phyloP scores from a whole-genome alignment of 2,888 invertebrate species.

The Pyrrhia umbra region DNA sequence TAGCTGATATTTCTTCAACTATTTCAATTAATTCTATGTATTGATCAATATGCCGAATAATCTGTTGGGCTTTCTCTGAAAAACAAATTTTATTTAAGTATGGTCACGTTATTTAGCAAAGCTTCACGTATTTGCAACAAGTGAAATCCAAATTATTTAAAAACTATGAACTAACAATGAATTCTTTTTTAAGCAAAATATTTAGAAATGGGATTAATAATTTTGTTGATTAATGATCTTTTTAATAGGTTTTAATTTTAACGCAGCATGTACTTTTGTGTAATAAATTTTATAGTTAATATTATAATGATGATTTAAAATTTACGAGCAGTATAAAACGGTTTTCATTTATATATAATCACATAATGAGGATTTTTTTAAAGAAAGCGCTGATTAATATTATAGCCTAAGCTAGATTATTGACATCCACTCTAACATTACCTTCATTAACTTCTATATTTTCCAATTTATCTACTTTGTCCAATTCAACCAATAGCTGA shows the following conservation, averaged over 20 bases:
- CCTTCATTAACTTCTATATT: conserved; percentile 60
- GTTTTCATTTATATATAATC: conserved; percentile 2
- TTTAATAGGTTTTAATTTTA: background rate
- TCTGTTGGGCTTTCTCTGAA: conserved; percentile 72
- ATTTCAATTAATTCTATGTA: conserved; percentile 80
- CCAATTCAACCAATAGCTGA: conserved; percentile 70
- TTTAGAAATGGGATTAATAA: background rate
- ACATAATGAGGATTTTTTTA: conserved; percentile 48
- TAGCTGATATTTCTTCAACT: conserved; percentile 78
- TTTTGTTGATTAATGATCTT: background rate
- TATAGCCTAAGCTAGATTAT: conserved; percentile 47
- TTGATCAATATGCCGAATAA: conserved; percentile 77
- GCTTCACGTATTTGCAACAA: background rate
- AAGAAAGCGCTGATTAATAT: conserved; percentile 65
- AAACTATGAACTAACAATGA: background rate
- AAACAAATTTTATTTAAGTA: conserved; percentile 42
- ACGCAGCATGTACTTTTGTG: background rate
- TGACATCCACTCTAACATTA: conserved; percentile 62
- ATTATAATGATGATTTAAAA: background rate
- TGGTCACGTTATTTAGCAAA: background rate
- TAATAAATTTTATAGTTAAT: background rate
- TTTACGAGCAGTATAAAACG: background rate
- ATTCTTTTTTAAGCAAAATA: background rate
- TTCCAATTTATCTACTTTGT: conserved; percentile 55
- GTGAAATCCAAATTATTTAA: conserved; percentile 7